A percentile compares a stretch with the other conserved stretches of the same genome.
These are phyloP conservation scores for Ciona savignyi DNA, from an alignment of 23 tunicate genomes.

Conservation along the genomic window DNA sequence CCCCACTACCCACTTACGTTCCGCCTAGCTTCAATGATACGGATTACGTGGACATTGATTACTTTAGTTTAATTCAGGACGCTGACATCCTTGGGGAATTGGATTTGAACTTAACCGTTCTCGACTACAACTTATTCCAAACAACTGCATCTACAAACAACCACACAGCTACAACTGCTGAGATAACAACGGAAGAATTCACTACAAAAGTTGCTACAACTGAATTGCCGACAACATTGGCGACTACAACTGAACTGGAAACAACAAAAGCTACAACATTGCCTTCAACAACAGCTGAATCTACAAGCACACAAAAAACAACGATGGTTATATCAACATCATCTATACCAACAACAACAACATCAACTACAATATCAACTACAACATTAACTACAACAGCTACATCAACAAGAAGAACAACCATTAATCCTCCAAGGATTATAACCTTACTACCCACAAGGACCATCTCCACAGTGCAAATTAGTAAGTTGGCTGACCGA, in stretches of 20 bases:
- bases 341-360: too few species aligned
- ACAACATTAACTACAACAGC: too few species aligned
- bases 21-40: not conserved
- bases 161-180: not conserved
- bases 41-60: not conserved
- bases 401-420: too few species aligned
- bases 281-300: not conserved
- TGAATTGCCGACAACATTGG: not conserved
- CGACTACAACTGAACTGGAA: not conserved
- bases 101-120: not conserved
- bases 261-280: constrained; percentile 2
- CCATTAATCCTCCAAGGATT: too few species aligned
- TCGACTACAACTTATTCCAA: not conserved
- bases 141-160: not conserved
- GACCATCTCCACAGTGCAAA: too few species aligned
- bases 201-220: not conserved
- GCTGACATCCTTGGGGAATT: not conserved
- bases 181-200: not conserved
- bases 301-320: not conserved
- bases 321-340: not conserved
- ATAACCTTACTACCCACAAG: too few species aligned
- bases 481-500: too few species aligned
- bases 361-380: too few species aligned
- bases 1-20: constrained; percentile 22
- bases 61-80: not conserved